phyloP scores from a whole-genome alignment of 2,797 vertebrate species.

The Macroramphosus scolopax region DNA sequence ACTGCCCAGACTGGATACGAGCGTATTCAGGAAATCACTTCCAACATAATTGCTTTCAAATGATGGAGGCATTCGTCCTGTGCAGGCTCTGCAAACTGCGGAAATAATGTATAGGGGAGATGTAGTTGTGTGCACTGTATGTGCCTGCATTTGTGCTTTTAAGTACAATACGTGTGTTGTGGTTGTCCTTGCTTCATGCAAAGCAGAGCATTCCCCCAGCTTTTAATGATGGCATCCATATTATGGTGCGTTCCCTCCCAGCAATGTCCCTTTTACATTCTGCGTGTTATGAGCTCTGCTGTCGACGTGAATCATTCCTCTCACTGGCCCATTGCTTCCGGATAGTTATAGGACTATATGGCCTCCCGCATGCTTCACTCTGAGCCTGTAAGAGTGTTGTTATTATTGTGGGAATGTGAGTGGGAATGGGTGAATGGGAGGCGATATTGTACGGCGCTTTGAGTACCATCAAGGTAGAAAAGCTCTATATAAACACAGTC shows the following conservation, averaged over 20 bases:
- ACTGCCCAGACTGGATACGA: conserved; percentile 11
- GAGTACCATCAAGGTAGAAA: too few species aligned
- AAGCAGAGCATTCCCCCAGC: conserved; percentile 18
- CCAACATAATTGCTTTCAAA: conserved; percentile 26
- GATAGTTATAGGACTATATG: conserved; percentile 42
- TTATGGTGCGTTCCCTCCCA: conserved; percentile 24
- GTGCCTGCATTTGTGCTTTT: conserved; percentile 3
- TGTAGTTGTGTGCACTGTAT: not conserved
- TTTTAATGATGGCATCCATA: conserved; percentile 42
- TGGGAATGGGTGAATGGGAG: too few species aligned
- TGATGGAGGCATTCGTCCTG: conserved; percentile 23
- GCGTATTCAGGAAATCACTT: conserved; percentile 30
- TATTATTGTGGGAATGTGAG: not conserved
- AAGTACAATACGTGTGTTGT: conserved; percentile 5
- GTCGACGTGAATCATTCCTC: conserved; percentile 50
- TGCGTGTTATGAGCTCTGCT: conserved; percentile 36
- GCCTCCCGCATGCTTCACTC: conserved; percentile 26
- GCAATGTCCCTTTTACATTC: conserved; percentile 40
- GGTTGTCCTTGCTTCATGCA: conserved; percentile 14
- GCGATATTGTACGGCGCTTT: too few species aligned
- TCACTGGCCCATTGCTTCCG: conserved; percentile 54
- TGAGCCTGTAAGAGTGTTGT: conserved; percentile 26
- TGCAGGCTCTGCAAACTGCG: conserved; percentile 19
- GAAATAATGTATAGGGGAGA: conserved; percentile 14
- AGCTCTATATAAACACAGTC: too few species aligned